Evolutionary conservation across 2,888 invertebrate species (phyloP), one percentile per base, ranked within the genome.

Genomic region (Eustalomyia histrio): DNA sequence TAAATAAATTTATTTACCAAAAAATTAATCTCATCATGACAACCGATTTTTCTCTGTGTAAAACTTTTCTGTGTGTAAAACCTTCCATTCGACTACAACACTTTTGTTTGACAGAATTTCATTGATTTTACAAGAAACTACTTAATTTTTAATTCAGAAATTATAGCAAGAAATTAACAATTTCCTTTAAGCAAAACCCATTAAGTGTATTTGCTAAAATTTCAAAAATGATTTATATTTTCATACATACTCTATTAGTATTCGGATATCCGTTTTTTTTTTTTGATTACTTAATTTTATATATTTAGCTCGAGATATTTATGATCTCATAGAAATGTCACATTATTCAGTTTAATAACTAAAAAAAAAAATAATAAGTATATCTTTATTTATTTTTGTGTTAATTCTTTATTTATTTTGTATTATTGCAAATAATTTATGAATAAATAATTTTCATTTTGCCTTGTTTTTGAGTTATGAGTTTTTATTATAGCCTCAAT

Each of bases 311-410:
- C 14, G n/a, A 17, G 4, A 60, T 72, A 78, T 78, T 78, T 78
- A 78, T 78, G 60, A 43, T 67, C 55, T 67, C 65, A 67, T 67
- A 65, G 21, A 67, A 53, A 55, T 78, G 65, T 67, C 67, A 78
- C 58, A 53, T 65, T 17, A 24, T 64, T 52, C 18, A 76, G 52
- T 65, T 76, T 67, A 3, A 67, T 67, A n/a, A n/a, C n/a, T n/a
- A n/a, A n/a, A n/a, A n/a, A 72, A 61, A 72, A 78, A 67, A 72
- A 60, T 39, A 55, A 72, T 72, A 78, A 65, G 67, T 67, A 78
- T 67, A 47, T 10, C 47, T 65, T 21, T 78, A 72, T 60, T 78
- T 58, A 53, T 18, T 60, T 61, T 18, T 67, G 43, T 67, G 17
- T 17, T 17, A 55, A 35, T 60, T 53, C n/a, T 55, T 72, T 72